Evolutionary conservation across 2,888 invertebrate species (phyloP).

Genomic region (Omphaloscelis lunosa): DNA sequence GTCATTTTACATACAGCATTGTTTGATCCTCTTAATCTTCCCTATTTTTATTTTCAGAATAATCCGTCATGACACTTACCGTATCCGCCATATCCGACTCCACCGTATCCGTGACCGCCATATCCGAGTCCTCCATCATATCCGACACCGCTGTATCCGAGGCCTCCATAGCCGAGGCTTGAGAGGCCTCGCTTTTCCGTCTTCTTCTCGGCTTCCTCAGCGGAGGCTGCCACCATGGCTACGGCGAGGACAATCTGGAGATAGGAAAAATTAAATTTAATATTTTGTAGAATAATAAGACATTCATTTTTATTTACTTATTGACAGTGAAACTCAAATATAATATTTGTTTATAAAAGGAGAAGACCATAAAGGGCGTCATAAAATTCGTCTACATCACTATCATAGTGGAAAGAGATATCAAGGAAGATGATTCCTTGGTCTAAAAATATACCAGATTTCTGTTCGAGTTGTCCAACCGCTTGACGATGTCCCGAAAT

Average conservation of each 20-base stretch:
- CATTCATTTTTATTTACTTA: too few relatives aligned
- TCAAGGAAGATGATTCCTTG: neutral
- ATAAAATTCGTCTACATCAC: too few relatives aligned
- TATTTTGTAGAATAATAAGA: too few relatives aligned
- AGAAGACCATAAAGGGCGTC: too few relatives aligned
- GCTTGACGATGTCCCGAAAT: too few relatives aligned
- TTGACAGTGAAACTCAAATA: too few relatives aligned
- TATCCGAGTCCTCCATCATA: slow-evolving; percentile 68
- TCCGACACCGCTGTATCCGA: slow-evolving; percentile 81
- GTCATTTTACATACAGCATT: neutral
- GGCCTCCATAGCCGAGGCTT: slow-evolving; percentile 84
- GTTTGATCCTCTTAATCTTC: neutral
- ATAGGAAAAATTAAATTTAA: neutral
- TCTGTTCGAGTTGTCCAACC: too few relatives aligned
- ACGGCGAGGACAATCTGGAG: slow-evolving; percentile 82
- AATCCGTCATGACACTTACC: slow-evolving; percentile 24
- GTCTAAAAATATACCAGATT: too few relatives aligned
- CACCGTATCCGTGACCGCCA: slow-evolving; percentile 51
- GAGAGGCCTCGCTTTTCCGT: slow-evolving; percentile 88
- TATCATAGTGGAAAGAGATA: neutral
- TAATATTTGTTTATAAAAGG: neutral
- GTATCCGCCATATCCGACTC: slow-evolving; percentile 53
- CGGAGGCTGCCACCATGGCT: slow-evolving; percentile 82
- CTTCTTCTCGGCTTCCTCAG: slow-evolving; percentile 85
- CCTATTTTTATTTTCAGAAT: neutral